Evolutionary conservation across 1,140 invertebrate species (phyloP).

Genomic region (Copidosoma floridanum): DNA sequence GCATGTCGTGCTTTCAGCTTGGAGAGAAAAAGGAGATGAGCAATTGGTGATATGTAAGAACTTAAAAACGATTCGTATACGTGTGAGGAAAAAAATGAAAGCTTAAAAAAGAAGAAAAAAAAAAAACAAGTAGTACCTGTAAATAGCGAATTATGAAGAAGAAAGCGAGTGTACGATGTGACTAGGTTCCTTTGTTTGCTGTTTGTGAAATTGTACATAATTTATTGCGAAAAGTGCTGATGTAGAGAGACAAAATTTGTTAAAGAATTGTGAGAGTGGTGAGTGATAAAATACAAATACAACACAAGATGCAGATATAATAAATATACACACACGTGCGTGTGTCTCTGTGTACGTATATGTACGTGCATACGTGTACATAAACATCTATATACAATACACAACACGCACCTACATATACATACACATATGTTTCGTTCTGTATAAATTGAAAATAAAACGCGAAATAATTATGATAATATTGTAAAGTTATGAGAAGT

Average conservation of each 20-base stretch:
- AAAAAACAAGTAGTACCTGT: constrained; percentile 55
- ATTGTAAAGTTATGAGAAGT: constrained; percentile 55
- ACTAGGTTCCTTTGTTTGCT: constrained; percentile 58
- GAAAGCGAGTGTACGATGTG: constrained; percentile 47
- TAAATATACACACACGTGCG: no score
- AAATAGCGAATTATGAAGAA: constrained; percentile 53
- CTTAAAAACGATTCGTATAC: no score
- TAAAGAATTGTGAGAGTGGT: constrained; percentile 46
- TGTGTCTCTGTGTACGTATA: no score
- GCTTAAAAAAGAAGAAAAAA: constrained; percentile 27
- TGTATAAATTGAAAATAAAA: constrained; percentile 43
- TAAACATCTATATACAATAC: no score
- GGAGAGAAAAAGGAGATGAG: no score
- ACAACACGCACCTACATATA: no score
- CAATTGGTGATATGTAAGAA: no score
- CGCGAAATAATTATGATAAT: constrained; percentile 45
- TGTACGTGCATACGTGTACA: no score
- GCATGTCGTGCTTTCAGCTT: no score
- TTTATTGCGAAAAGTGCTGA: constrained; percentile 21
- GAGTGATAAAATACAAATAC: constrained; percentile 27
- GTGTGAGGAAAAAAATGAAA: no score
- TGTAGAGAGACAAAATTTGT: constrained; percentile 36
- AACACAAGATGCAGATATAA: no score
- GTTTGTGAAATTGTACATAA: constrained; percentile 32
- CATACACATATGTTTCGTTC: constrained; percentile 46